Evolutionary conservation across 2,888 invertebrate species (phyloP).

Genomic region (Theretra japonica): DNA sequence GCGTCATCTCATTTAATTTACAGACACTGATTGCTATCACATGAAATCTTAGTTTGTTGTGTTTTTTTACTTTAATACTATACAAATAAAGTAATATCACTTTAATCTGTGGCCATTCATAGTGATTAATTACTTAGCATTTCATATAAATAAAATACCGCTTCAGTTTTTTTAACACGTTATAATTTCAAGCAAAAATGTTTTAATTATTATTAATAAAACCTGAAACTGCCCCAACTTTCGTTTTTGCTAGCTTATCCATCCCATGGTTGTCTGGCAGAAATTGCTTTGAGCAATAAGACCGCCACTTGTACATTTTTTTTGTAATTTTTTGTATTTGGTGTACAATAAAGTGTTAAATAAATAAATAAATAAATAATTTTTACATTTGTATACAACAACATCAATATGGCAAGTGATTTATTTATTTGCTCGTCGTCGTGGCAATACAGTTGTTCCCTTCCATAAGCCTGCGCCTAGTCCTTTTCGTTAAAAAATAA

Average conservation of each 20-base stretch:
- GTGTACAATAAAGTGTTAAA: too few species aligned
- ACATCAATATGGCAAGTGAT: conserved; percentile 62
- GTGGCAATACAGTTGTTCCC: conserved; percentile 47
- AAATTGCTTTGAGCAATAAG: too few species aligned
- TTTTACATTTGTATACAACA: conserved; percentile 28
- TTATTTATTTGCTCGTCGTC: conserved; percentile 68
- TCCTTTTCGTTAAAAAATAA: conserved; percentile 66
- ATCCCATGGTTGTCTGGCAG: too few species aligned
- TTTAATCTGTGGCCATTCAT: background rate
- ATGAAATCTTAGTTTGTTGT: background rate
- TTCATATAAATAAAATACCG: background rate
- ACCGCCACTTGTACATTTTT: too few species aligned
- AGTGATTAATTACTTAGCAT: background rate
- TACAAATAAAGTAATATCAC: background rate
- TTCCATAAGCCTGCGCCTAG: conserved; percentile 57
- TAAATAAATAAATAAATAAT: too few species aligned
- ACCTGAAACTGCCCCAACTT: too few species aligned
- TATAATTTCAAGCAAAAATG: background rate
- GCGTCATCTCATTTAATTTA: background rate
- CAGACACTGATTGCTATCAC: background rate
- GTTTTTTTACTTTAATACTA: background rate
- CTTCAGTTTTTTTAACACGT: background rate
- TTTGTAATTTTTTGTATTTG: too few species aligned
- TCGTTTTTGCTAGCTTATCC: too few species aligned
- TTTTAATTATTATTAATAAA: too few species aligned